Conservation (phyloP, 2,797 vertebrate species). For the Cetoscarus ocellatus region DNA sequence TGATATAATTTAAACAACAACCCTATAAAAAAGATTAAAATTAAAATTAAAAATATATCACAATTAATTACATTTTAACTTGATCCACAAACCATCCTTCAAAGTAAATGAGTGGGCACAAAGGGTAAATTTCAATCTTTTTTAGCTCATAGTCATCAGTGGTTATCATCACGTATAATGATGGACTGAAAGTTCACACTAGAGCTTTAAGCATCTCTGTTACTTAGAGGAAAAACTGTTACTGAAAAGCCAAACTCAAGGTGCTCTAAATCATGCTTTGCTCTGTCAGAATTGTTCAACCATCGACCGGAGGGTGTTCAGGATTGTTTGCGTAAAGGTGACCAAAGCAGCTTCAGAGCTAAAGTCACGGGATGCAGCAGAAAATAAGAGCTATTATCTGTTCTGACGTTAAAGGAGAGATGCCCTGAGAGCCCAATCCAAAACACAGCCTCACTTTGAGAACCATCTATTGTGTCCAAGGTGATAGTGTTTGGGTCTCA, state of each 20-base stretch:
- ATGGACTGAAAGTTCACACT: no score
- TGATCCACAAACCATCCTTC: no score
- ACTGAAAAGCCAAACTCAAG: background rate
- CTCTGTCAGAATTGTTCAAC: slow-evolving; percentile 5
- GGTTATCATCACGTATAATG: no score
- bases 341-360: slow-evolving; percentile 46
- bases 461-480: slow-evolving; percentile 59
- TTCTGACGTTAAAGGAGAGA: slow-evolving; percentile 46
- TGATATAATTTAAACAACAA: no score
- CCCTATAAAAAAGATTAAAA: no score
- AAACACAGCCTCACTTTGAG: slow-evolving; percentile 51
- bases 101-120: no score
- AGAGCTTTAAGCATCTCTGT: no score
- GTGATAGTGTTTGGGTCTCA: slow-evolving; percentile 59
- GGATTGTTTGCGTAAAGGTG: slow-evolving; percentile 50
- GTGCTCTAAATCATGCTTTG: background rate
- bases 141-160: no score
- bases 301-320: slow-evolving; percentile 16
- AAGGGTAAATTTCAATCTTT: no score
- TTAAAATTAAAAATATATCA: no score
- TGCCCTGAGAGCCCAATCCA: slow-evolving; percentile 52
- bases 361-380: slow-evolving; percentile 60
- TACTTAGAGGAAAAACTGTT: no score
- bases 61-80: no score
- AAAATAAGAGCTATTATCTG: slow-evolving; percentile 63